phyloP scores from a whole-genome alignment of 2,797 vertebrate species.

The Macropodus opercularis region DNA sequence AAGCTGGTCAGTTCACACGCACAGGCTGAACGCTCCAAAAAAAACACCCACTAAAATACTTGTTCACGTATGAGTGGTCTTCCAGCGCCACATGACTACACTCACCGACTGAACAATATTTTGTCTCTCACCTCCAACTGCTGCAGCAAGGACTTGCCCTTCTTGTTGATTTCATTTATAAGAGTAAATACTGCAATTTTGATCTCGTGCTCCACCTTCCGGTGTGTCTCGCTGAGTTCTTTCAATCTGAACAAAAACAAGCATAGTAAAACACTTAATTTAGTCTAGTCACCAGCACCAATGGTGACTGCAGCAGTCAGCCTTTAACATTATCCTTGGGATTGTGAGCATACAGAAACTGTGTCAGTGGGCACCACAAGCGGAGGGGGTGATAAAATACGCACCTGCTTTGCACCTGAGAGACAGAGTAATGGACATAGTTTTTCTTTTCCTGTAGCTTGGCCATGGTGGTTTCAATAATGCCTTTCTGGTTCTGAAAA shows the following conservation, averaged over 20 bases:
- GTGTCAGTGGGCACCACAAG: not conserved
- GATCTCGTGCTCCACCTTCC: constrained; percentile 98
- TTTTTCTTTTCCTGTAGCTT: constrained; percentile 98
- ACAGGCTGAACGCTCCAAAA: no score
- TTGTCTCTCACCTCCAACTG: constrained; percentile 91
- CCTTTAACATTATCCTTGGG: not conserved
- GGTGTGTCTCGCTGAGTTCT: constrained; percentile 95
- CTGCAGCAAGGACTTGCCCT: constrained; percentile 96
- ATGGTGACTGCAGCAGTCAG: not conserved
- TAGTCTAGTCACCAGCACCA: not conserved
- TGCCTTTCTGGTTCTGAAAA: constrained; percentile 95
- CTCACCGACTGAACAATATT: not conserved
- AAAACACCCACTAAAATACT: no score
- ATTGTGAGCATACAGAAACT: constrained; percentile 1
- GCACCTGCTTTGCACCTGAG: constrained; percentile 96
- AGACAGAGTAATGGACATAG: constrained; percentile 94
- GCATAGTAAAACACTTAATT: not conserved
- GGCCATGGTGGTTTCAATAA: constrained; percentile 91
- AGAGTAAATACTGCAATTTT: constrained; percentile 99
- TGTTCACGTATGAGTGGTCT: not conserved
- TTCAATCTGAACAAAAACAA: constrained; percentile 85
- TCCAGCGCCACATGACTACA: not conserved
- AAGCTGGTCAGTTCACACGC: no score
- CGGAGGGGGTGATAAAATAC: constrained; percentile 3
- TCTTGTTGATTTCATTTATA: constrained; percentile 99